phyloP scores from a whole-genome alignment of 92 coral and sea anemone genomes.

The Muricea muricata region DNA sequence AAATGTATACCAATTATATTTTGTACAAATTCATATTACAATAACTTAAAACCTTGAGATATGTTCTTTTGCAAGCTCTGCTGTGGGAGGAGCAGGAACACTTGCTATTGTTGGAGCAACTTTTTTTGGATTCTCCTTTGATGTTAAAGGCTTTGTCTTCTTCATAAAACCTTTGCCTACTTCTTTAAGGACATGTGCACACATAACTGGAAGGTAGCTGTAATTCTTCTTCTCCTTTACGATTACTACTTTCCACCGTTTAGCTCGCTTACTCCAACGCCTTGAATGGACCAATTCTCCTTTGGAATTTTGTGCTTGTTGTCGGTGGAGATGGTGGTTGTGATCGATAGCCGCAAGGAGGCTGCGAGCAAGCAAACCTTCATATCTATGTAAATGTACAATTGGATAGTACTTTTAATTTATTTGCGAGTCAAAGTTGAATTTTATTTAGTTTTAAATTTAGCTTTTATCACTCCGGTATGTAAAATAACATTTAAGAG shows the following conservation, averaged over 20 bases:
- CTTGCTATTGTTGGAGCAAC: conserved; percentile 36
- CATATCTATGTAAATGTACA: too few relatives aligned
- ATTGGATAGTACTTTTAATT: too few relatives aligned
- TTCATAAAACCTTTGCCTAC: background rate
- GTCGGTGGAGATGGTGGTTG: conserved; percentile 39
- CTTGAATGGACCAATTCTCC: conserved; percentile 28
- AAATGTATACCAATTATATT: too few relatives aligned
- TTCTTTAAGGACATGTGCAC: conserved; percentile 24
- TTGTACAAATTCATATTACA: too few relatives aligned
- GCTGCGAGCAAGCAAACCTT: conserved; percentile 39
- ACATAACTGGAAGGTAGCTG: conserved; percentile 14
- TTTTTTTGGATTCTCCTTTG: conserved; percentile 12
- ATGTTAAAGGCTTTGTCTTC: background rate
- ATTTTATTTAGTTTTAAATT: background rate
- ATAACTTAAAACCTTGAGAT: too few relatives aligned
- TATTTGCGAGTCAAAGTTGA: background rate
- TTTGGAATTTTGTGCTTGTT: conserved; percentile 32
- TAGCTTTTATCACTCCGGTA: background rate
- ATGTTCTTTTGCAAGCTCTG: conserved; percentile 42
- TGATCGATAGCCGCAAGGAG: conserved; percentile 38
- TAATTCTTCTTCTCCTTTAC: conserved; percentile 31
- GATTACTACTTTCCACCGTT: conserved; percentile 32
- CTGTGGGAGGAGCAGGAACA: conserved; percentile 36
- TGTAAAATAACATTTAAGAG: background rate
- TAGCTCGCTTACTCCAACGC: conserved; percentile 42